A percentile compares a stretch with the other conserved stretches of the same genome.
These are phyloP conservation scores for Sebastes schlegelii DNA, from an alignment of 2,113 vertebrate genomes.

Conservation along the genomic window DNA sequence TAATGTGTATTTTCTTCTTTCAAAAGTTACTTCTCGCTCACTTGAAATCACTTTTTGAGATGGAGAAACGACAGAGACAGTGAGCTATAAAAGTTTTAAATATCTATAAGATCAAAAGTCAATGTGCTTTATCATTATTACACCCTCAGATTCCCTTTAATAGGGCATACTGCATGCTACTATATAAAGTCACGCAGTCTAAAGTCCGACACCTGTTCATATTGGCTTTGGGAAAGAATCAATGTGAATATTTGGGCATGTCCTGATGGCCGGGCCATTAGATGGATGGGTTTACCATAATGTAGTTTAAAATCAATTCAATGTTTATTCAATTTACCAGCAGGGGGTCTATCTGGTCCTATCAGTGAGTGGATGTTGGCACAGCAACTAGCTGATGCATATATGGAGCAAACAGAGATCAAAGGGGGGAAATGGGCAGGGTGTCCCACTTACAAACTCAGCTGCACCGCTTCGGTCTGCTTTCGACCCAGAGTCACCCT, in stretches of 20 bases:
- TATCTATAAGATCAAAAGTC: neutral
- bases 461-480: conserved; percentile 83
- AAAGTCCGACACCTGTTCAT: conserved; percentile 11
- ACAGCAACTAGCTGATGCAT: conserved; percentile 22
- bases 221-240: conserved; percentile 34
- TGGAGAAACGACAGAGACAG: neutral
- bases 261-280: conserved; percentile 34
- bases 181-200: neutral
- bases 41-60: neutral
- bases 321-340: conserved; percentile 74
- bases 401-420: conserved; percentile 24
- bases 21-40: neutral
- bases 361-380: conserved; percentile 17
- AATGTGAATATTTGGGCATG: conserved; percentile 53
- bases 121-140: neutral
- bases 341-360: conserved; percentile 30
- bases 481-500: conserved; percentile 86
- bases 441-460: conserved; percentile 85
- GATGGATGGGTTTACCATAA: conserved; percentile 45
- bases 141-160: too few species aligned
- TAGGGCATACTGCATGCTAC: neutral
- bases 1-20: neutral
- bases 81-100: neutral
- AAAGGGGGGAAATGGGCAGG: neutral
- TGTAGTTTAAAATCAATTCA: conserved; percentile 67